Conservation (phyloP, 2,113 vertebrate genomes). For the Lates calcarifer region DNA sequence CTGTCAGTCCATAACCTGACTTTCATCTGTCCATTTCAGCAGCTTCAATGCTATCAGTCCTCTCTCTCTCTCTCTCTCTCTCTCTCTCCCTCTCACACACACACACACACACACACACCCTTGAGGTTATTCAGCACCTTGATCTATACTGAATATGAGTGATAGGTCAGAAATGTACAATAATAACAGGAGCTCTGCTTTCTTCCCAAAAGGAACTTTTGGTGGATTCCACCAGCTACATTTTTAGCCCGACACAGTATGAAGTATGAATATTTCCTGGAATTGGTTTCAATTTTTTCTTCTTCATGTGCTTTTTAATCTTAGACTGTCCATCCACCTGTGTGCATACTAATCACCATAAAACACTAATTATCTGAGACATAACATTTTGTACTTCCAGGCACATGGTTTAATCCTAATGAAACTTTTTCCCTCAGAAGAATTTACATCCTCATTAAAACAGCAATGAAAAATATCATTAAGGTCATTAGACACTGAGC, state of each 20-base stretch:
- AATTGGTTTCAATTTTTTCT: not conserved
- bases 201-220: not conserved
- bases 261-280: not conserved
- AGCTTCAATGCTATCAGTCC: conserved; percentile 2
- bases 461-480: conserved; percentile 9
- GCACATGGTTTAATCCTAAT: conserved; percentile 18
- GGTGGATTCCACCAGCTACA: not conserved
- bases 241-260: not conserved
- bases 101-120: conserved; percentile 1
- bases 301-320: conserved; percentile 31
- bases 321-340: conserved; percentile 2
- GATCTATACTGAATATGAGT: conserved; percentile 21
- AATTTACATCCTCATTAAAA: conserved; percentile 45
- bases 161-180: conserved; percentile 20
- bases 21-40: conserved; percentile 23
- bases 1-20: conserved; percentile 42
- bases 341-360: conserved; percentile 8
- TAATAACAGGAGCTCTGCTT: too few species aligned
- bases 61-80: not conserved
- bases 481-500: conserved; percentile 14
- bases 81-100: not conserved
- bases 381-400: conserved; percentile 8
- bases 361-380: conserved; percentile 36
- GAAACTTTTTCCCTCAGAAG: conserved; percentile 9
- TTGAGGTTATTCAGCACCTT: conserved; percentile 11